phyloP scores from a whole-genome alignment of 1,140 invertebrate genomes.

The Drosophila ohnishii region DNA sequence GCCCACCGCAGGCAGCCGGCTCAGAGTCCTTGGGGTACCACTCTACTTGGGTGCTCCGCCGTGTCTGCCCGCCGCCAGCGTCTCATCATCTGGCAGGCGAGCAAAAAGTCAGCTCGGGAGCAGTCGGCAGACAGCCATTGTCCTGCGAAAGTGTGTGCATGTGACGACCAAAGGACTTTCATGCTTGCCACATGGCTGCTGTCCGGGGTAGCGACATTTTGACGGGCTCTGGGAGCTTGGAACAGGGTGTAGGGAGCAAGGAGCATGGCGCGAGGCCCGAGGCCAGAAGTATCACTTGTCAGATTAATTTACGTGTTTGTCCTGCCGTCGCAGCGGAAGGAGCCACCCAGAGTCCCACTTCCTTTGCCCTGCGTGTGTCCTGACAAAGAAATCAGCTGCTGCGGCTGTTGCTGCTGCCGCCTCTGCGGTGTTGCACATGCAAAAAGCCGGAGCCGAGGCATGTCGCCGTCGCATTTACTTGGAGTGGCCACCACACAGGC shows the following conservation, averaged over 20 bases:
- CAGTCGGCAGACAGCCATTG: slow-evolving; percentile 59
- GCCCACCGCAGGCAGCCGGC: slow-evolving; percentile 19
- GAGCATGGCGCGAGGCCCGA: slow-evolving; percentile 44
- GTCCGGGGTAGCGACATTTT: slow-evolving; percentile 75
- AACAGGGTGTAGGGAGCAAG: slow-evolving; percentile 2
- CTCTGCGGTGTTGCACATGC: slow-evolving; percentile 67
- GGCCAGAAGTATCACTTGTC: slow-evolving; percentile 79
- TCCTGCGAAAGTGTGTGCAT: slow-evolving; percentile 51
- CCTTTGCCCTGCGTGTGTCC: slow-evolving; percentile 25
- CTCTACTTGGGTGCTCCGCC: slow-evolving; percentile 28
- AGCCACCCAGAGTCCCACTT: slow-evolving; percentile 41
- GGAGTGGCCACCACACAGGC: slow-evolving; percentile 36
- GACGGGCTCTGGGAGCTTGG: slow-evolving; percentile 49
- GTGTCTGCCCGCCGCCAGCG: slow-evolving; percentile 62
- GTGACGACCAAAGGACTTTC: slow-evolving; percentile 71
- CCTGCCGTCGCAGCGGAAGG: slow-evolving; percentile 64
- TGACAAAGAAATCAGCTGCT: slow-evolving; percentile 77
- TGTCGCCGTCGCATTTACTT: slow-evolving; percentile 72
- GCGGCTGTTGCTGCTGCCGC: slow-evolving; percentile 43
- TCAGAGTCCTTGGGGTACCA: background rate
- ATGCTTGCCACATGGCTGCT: slow-evolving; percentile 79
- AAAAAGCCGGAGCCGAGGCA: slow-evolving; percentile 67
- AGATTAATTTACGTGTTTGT: slow-evolving; percentile 80
- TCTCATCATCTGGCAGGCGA: slow-evolving; percentile 71
- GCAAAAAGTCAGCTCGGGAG: slow-evolving; percentile 68